These are phyloP conservation scores for Thalassoma bifasciatum DNA, from an alignment of 2,113 vertebrate species.

Conservation along the genomic window DNA sequence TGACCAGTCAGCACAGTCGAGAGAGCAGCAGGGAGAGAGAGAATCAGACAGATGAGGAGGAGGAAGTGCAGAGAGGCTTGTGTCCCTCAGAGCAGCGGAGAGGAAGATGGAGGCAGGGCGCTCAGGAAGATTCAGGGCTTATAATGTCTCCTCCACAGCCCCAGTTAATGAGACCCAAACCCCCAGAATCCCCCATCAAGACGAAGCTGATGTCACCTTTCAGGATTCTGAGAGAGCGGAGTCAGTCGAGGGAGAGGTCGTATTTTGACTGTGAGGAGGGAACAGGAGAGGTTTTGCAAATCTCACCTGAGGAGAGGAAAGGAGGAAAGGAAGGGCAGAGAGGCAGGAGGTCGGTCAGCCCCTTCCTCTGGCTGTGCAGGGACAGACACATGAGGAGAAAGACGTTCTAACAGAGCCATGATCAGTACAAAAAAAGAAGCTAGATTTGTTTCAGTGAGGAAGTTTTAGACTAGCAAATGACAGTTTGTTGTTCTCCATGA, in stretches of 20 bases:
- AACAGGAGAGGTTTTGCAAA: slow-evolving; percentile 38
- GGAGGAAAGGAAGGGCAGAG: slow-evolving; percentile 62
- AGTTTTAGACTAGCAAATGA: not conserved
- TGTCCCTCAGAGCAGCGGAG: slow-evolving; percentile 22
- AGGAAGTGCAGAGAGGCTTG: slow-evolving; percentile 31
- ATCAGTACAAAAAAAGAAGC: not conserved
- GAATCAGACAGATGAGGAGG: slow-evolving; percentile 8
- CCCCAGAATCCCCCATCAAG: slow-evolving; percentile 73
- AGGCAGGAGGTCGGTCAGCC: slow-evolving; percentile 75
- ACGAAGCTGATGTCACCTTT: slow-evolving; percentile 79
- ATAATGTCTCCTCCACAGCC: slow-evolving; percentile 5
- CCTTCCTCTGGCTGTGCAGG: slow-evolving; percentile 80
- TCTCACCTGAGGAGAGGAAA: slow-evolving; percentile 67
- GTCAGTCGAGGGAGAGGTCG: slow-evolving; percentile 86
- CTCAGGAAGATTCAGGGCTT: slow-evolving; percentile 18
- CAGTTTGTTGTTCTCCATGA: not conserved
- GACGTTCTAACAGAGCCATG: slow-evolving; percentile 74
- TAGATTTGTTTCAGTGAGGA: not conserved
- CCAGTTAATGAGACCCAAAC: slow-evolving; percentile 52
- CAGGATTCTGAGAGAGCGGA: slow-evolving; percentile 87
- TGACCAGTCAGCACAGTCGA: slow-evolving; percentile 80
- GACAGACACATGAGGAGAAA: slow-evolving; percentile 82
- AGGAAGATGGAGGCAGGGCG: slow-evolving; percentile 29
- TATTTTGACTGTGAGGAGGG: slow-evolving; percentile 1
- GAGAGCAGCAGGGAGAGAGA: slow-evolving; percentile 67